Conservation (phyloP, 1,140 invertebrate genomes). For the Mycetomoellerius zeteki region DNA sequence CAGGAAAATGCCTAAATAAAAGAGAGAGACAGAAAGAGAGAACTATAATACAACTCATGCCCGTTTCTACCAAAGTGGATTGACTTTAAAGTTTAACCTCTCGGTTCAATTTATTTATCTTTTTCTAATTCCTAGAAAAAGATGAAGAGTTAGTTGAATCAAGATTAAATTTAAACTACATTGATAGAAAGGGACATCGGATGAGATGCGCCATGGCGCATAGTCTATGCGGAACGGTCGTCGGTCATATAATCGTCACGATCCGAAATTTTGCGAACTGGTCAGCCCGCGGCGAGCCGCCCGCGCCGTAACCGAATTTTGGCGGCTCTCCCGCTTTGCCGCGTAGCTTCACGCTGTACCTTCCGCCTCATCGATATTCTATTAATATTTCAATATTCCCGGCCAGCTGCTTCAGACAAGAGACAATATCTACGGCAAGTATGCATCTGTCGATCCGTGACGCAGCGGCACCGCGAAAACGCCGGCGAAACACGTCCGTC, state of each 20-base stretch:
- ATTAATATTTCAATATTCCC: conserved; percentile 58
- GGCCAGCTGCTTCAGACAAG: conserved; percentile 24
- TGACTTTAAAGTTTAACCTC: too few relatives aligned
- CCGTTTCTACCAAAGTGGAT: too few relatives aligned
- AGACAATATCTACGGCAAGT: conserved; percentile 64
- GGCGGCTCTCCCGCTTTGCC: neutral
- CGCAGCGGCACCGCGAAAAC: conserved; percentile 2
- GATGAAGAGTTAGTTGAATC: too few relatives aligned
- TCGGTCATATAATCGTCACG: conserved; percentile 4
- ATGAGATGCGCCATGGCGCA: neutral
- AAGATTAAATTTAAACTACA: too few relatives aligned
- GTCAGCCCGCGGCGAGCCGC: conserved; percentile 37
- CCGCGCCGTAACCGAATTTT: conserved; percentile 40
- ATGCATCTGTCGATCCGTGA: conserved; percentile 57
- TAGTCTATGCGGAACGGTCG: conserved; percentile 12
- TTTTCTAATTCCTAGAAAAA: too few relatives aligned
- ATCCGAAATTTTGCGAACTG: conserved; percentile 8
- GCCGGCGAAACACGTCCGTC: conserved; percentile 73
- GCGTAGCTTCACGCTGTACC: neutral
- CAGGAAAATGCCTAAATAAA: too few relatives aligned
- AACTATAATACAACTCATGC: too few relatives aligned
- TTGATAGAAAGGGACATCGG: too few relatives aligned
- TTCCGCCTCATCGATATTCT: conserved; percentile 64
- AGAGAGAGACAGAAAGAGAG: too few relatives aligned
- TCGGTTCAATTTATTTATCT: too few relatives aligned